Evolutionary conservation across 2,113 vertebrate genomes (phyloP), one percentile per base, ranked within the genome.

Genomic region (Python bivittatus): DNA sequence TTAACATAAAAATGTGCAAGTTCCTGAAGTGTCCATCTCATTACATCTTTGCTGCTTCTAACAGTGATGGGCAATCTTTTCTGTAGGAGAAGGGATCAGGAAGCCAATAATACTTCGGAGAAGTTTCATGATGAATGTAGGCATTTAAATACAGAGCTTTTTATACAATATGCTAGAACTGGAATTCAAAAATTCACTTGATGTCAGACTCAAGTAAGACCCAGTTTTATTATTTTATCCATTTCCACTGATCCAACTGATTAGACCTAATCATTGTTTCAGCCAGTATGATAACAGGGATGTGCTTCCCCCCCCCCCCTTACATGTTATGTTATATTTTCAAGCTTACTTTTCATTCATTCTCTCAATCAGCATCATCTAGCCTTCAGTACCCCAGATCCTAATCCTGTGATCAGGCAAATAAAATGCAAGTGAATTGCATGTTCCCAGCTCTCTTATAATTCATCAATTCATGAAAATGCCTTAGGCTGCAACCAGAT

Each of bases 161-260:
- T 64, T 85, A 64, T 92, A 33, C 52, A 92, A 56, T 84, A 61
- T 27, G 6, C 61, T 61, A 89, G 56, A 92, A 84, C n/a, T 84
- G n/a, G 29, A 89, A 54, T 85, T 42, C 44, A 84, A 89, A 92
- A 85, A 72, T 84, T 89, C 91, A 89, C 87, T 92, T 92, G 85
- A 61, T 89, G n/a, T 64, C 56, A 84, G 20, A 54, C 15, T 8
- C 6, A 60, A 89, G 38, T 84, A 33, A 60, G 48, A 48, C 56
- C 56, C 42, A 58, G 44, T 38, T 84, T 84, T 92, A 57, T 58
- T 83, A 60, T 89, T 83, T 84, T 52, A 89, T 61, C 87, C 44
- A 61, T 48, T 89, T 68, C 64, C 27, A 68, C 7, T 33, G 33
- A 72, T 72, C 64, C 64, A 84, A 89, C 33, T 84, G 23, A 84